A percentile compares a stretch with the other conserved stretches of the same genome.
These are phyloP conservation scores for Torymus auratus DNA, from an alignment of 2,888 invertebrate species.

Conservation along the genomic window DNA sequence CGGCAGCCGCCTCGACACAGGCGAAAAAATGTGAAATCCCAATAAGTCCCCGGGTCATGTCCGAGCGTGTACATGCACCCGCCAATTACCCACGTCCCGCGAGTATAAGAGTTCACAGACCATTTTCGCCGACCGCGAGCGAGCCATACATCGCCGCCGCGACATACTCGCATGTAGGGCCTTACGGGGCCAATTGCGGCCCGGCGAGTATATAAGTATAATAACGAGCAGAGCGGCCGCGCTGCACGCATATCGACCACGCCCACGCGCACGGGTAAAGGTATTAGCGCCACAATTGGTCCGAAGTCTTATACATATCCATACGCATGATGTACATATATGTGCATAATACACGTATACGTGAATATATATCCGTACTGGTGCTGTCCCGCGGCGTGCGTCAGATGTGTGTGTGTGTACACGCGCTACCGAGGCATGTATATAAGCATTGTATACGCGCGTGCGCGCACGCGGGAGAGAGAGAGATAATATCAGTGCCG, in stretches of 20 bases:
- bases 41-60: constrained; percentile 53
- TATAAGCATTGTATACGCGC: too few relatives aligned
- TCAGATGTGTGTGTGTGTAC: too few relatives aligned
- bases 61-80: constrained; percentile 58
- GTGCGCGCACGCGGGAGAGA: too few relatives aligned
- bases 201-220: background rate
- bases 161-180: background rate
- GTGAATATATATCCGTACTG: background rate
- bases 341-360: background rate
- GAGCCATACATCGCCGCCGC: too few relatives aligned
- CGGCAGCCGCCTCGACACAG: too few relatives aligned
- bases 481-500: constrained; percentile 22
- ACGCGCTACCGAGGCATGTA: too few relatives aligned
- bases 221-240: background rate
- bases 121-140: constrained; percentile 66
- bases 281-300: constrained; percentile 70
- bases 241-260: constrained; percentile 60
- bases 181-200: constrained; percentile 19
- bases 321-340: background rate
- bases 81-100: constrained; percentile 44
- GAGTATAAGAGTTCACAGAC: constrained; percentile 59
- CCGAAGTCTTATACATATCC: constrained; percentile 48
- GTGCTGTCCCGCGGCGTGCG: too few relatives aligned
- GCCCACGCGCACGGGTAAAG: constrained; percentile 66
- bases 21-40: background rate